Percentiles rank a stretch among this genome's conserved stretches.
phyloP scores from a whole-genome alignment of 2,113 vertebrate species.

The Ageneiosus marmoratus region DNA sequence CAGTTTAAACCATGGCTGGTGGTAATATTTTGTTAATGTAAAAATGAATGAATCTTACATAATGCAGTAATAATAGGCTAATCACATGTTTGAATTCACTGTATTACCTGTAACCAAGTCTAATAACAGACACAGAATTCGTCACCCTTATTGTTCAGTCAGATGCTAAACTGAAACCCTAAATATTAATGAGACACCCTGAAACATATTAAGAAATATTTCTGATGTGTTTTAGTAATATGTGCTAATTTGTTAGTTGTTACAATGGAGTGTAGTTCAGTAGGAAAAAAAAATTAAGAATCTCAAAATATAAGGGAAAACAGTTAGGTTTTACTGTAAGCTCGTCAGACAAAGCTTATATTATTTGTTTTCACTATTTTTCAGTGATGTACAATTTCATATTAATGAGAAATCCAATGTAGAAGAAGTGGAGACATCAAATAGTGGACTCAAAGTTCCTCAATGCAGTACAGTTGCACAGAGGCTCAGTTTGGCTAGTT shows the following conservation, averaged over 20 bases:
- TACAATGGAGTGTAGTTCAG: not conserved
- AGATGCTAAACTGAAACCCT: not conserved
- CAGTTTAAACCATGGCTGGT: not conserved
- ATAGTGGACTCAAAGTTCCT: not conserved
- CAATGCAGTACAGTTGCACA: not conserved
- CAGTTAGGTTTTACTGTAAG: not conserved
- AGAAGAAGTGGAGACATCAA: not conserved
- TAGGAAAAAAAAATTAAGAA: not conserved
- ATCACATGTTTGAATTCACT: not conserved
- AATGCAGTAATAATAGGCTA: not conserved
- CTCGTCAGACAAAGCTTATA: not conserved
- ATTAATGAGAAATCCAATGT: not conserved
- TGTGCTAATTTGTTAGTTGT: not conserved
- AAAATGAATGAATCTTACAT: not conserved
- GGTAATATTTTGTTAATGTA: constrained; percentile 1
- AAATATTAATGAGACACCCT: not conserved
- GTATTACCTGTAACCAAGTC: not conserved
- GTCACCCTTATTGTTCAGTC: not conserved
- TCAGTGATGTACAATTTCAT: not conserved
- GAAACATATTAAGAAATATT: not conserved
- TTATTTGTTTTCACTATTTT: not conserved
- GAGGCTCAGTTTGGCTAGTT: not conserved
- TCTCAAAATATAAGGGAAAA: not conserved
- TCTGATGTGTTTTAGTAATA: not conserved
- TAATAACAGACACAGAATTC: not conserved